phyloP scores from a whole-genome alignment of 2,888 invertebrate species.

The Doris montereyensis region DNA sequence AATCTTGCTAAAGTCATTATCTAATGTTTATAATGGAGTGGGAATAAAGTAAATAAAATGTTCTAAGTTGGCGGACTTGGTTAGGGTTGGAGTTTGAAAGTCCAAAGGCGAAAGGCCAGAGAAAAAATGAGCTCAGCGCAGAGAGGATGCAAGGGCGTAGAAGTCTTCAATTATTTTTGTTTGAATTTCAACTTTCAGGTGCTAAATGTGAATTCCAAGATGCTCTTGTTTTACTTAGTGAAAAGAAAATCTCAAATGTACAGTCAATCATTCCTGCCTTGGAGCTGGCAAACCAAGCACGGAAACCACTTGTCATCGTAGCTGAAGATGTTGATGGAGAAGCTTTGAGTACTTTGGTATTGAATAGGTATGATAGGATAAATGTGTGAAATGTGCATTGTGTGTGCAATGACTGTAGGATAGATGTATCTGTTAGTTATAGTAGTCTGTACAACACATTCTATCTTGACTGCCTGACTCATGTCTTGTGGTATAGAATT shows the following conservation, averaged over 20 bases:
- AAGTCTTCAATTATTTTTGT: no score
- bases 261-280: slow-evolving; percentile 98
- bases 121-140: no score
- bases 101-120: no score
- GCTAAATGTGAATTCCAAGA: slow-evolving; percentile 99
- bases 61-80: no score
- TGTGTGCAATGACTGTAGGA: neutral
- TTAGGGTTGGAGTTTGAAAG: no score
- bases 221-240: slow-evolving; percentile 91
- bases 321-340: slow-evolving; percentile 98
- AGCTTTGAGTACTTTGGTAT: slow-evolving; percentile 92
- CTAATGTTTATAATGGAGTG: no score
- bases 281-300: slow-evolving; percentile 92
- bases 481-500: neutral
- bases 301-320: slow-evolving; percentile 94
- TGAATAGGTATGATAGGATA: slow-evolving; percentile 80
- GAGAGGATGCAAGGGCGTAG: no score
- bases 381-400: neutral
- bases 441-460: no score
- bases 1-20: no score
- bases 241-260: slow-evolving; percentile 97
- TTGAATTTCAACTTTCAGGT: no score
- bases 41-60: no score
- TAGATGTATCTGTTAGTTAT: neutral
- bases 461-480: no score